Percentiles rank a stretch among this genome's conserved stretches.
These are phyloP conservation scores for Catharus minimus DNA, from an alignment of 2,113 vertebrate species.

Conservation along the genomic window DNA sequence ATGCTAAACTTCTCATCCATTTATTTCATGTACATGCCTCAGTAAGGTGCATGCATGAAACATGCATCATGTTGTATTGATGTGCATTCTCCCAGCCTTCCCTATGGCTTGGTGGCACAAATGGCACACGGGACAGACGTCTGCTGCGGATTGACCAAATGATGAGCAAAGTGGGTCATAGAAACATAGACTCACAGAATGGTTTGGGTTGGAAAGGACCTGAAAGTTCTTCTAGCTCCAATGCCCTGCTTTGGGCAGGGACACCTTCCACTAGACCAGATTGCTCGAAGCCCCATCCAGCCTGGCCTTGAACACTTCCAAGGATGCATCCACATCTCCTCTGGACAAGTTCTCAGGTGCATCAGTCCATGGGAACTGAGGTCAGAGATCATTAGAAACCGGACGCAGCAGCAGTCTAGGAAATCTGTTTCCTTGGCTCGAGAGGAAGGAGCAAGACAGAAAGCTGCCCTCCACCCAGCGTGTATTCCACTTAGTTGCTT, in stretches of 20 bases:
- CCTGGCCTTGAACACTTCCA: neutral
- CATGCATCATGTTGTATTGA: accelerated
- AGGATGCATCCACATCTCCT: neutral
- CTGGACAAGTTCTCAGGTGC: neutral
- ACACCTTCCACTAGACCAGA: neutral
- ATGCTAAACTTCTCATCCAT: neutral
- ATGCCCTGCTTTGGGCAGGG: accelerated
- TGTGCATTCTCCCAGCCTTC: neutral
- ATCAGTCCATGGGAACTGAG: accelerated
- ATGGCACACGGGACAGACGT: accelerated
- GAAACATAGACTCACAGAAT: neutral
- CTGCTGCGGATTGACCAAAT: neutral
- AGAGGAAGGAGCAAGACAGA: neutral
- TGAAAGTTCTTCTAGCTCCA: neutral
- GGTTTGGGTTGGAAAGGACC: neutral
- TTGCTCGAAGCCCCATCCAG: accelerated
- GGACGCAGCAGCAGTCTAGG: neutral
- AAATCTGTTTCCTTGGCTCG: neutral
- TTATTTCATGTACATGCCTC: accelerated
- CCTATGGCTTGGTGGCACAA: neutral
- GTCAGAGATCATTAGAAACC: neutral
- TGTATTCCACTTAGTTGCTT: accelerated
- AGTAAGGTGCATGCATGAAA: accelerated
- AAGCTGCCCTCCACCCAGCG: accelerated
- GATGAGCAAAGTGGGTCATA: accelerated